Evolutionary conservation across 2,888 invertebrate species (phyloP), one percentile per base, ranked within the genome.

Genomic region (Colletes collaris): DNA sequence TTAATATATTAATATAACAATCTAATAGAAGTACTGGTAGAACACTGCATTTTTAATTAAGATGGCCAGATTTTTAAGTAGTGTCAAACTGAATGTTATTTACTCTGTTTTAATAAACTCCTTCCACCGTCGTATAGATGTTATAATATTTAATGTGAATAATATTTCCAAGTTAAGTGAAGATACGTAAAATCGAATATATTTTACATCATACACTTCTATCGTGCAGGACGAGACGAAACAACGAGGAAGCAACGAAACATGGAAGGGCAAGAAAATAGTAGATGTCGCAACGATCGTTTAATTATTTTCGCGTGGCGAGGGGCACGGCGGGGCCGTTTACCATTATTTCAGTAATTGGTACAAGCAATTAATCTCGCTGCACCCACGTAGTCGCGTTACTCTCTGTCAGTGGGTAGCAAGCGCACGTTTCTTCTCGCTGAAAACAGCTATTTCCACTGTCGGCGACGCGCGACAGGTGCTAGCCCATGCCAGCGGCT

Each of bases 381-480:
- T 52, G 60, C 79, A 76, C 79, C 80, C 80, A 83, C 80, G 81
- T 69, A 76, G 35, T 70, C 72, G 79, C 83, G 78, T 76, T 76
- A 70, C 60, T 84, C 79, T 63, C 64, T 81, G 76, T 76, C 81
- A 62, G 55, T 53, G 59, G n/a, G 44, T 55, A 46, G 66, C 49
- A 49, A 76, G 66, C 60, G 76, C 80, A 65, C 50, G 75, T 69
- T 75, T 71, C 65, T 73, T 44, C 69, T 70, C 72, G 56, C 65
- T 58, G 76, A 83, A 76, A 82, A 78, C 84, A 76, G 87, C 83
- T 88, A 88, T 89, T 89, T 88, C 83, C 78, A 89, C 83, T 77
- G 83, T 77, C 79, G 84, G 84, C 83, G 82, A 87, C 74, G 73
- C 79, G 79, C 86, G 89, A 90, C 89, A 90, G 89, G 88, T 90